Evolutionary conservation across 2,888 invertebrate genomes (phyloP), one percentile per base, ranked within the genome.

Genomic region (Ctenicera cuprea): DNA sequence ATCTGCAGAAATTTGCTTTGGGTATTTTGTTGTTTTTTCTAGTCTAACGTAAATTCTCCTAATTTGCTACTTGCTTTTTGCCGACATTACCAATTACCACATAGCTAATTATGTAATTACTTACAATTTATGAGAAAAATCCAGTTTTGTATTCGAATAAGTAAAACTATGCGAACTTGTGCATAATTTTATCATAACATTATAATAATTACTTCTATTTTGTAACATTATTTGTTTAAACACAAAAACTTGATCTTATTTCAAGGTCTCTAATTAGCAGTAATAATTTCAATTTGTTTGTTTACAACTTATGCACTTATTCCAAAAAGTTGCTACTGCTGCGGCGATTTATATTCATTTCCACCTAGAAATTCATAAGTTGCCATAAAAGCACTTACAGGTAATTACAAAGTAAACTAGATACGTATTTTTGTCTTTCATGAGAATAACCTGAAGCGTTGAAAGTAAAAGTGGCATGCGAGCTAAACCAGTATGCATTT

Each of bases 391-490:
- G n/a, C n/a, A n/a, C n/a, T 26, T 3, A 26, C 26, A 2, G 5
- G 26, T 26, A 43, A 43, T n/a, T 43, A 14, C 4, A 43, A 14
- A 16, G 14, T 16, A 43, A 43, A 16, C 43, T 12, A 14, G 43
- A 14, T 43, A n/a, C n/a, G n/a, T n/a, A n/a, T 14, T 18, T 9
- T 33, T 9, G 48, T 1, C n/a, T n/a, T 14, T 9, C 16, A 18
- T 16, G 26, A 52, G 26, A 52, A 52, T 52, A 52, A 26, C 52
- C 26, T 26, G 26, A 50, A 50, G 50, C 50, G 50, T n/a, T 26
- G 52, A 52, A 52, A 52, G 52, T 26, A 52, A 52, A 52, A 52
- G 52, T 52, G 48, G n/a, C 20, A 52, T 52, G 52, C n/a, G 5
- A 52, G 22, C 8, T 18, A n/a, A 48, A 48, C 18, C 20, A 3